Evolutionary conservation across 2,113 vertebrate species (phyloP).

Genomic region (Tenebrosternarchus preto): DNA sequence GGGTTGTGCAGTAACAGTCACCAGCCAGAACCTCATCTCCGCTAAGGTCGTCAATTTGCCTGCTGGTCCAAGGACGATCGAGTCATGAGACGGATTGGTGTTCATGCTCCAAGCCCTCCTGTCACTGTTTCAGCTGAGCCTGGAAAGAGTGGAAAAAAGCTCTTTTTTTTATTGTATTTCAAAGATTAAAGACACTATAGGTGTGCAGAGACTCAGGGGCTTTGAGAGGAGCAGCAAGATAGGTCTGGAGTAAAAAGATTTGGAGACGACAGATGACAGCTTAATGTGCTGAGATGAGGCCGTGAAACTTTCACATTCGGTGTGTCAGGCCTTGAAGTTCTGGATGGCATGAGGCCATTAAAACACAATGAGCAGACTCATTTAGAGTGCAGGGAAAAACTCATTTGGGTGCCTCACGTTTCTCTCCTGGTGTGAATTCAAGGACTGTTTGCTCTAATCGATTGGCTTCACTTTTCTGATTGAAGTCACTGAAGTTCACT

Average conservation of each 20-base stretch:
- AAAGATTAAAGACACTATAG: conserved; percentile 23
- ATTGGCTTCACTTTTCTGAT: conserved; percentile 59
- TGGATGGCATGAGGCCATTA: conserved; percentile 39
- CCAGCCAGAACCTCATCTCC: conserved; percentile 40
- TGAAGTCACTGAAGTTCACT: conserved; percentile 56
- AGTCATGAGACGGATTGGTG: conserved; percentile 28
- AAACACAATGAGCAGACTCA: conserved; percentile 46
- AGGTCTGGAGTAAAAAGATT: conserved; percentile 21
- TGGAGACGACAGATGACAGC: conserved; percentile 27
- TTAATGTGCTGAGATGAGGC: conserved; percentile 28
- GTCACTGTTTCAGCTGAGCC: conserved; percentile 29
- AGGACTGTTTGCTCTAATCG: conserved; percentile 57
- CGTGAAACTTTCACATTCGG: conserved; percentile 31
- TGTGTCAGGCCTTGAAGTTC: conserved; percentile 2
- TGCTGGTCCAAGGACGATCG: conserved; percentile 47
- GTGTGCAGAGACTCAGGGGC: conserved; percentile 5
- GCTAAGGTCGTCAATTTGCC: conserved; percentile 45
- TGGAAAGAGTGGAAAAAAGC: conserved; percentile 25
- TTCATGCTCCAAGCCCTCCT: conserved; percentile 46
- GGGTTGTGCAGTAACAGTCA: conserved; percentile 33
- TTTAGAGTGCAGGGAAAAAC: conserved; percentile 43
- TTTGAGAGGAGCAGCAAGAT: conserved; percentile 8
- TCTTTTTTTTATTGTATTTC: too few species aligned
- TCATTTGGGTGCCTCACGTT: conserved; percentile 35
- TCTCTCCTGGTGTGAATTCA: conserved; percentile 52